phyloP scores from a whole-genome alignment of 2,888 invertebrate species.

The Brachyopa scutellaris region DNA sequence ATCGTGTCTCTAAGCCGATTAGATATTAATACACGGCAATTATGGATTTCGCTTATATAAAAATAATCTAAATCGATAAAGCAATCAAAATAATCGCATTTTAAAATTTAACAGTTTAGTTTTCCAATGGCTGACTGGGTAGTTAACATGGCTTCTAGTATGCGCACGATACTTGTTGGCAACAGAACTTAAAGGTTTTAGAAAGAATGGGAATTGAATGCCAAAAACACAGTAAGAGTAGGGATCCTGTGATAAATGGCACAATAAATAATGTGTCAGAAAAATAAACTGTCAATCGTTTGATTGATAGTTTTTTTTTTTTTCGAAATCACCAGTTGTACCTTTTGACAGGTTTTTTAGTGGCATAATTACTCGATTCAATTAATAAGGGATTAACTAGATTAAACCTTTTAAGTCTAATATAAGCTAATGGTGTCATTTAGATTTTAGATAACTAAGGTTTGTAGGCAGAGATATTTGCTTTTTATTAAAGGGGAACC shows the following conservation, averaged over 20 bases:
- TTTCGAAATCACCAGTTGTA: too few relatives aligned
- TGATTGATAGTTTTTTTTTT: neutral
- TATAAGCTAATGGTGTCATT: neutral
- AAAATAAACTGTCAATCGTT: neutral
- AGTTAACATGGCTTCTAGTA: neutral
- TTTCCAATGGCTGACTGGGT: neutral
- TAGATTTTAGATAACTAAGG: neutral
- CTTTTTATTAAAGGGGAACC: too few relatives aligned
- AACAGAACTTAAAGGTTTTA: neutral
- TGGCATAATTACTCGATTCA: neutral
- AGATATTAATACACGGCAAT: neutral
- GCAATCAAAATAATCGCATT: neutral
- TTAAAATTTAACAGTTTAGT: neutral
- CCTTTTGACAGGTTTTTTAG: too few relatives aligned
- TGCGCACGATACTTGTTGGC: slow-evolving; percentile 24
- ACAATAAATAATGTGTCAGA: neutral
- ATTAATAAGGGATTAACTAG: neutral
- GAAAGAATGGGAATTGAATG: too few relatives aligned
- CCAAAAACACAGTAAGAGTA: too few relatives aligned
- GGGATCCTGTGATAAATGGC: neutral
- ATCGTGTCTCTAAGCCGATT: neutral
- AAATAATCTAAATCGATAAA: slow-evolving; percentile 12
- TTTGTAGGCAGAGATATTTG: too few relatives aligned
- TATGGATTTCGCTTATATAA: neutral
- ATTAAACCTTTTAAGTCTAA: neutral